These are phyloP conservation scores for Acronicta aceris DNA, from an alignment of 2,888 invertebrate genomes.

Conservation along the genomic window DNA sequence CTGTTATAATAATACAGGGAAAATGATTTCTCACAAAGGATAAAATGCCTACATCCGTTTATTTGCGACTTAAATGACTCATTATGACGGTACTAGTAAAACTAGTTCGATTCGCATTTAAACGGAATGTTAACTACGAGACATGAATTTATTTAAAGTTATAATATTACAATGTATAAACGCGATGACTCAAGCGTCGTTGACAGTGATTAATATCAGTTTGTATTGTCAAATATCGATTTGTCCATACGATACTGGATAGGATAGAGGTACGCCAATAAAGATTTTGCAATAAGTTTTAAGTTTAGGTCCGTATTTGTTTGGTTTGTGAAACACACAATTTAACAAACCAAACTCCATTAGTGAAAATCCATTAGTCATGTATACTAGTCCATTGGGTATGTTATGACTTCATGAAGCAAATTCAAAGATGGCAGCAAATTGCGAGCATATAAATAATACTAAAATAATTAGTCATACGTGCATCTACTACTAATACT, in stretches of 20 bases:
- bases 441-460: neutral
- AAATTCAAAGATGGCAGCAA: too few species aligned
- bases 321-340: neutral
- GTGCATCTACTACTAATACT: conserved; percentile 17
- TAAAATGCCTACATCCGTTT: neutral
- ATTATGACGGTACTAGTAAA: neutral
- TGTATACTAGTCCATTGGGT: neutral
- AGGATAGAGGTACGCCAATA: neutral
- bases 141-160: conserved; percentile 25
- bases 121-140: conserved; percentile 14
- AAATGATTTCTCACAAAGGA: too few species aligned
- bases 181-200: conserved; percentile 48
- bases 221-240: conserved; percentile 15
- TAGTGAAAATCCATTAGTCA: too few species aligned
- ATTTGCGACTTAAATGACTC: conserved; percentile 19
- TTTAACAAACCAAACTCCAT: neutral
- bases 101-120: conserved; percentile 24
- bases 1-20: too few species aligned
- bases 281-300: neutral
- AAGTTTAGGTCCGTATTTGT: neutral
- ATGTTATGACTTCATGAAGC: too few species aligned
- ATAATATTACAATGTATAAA: conserved; percentile 12
- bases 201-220: conserved; percentile 37
- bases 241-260: conserved; percentile 7
- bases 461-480: neutral